Evolutionary conservation across 2,888 invertebrate species (phyloP), one percentile per base, ranked within the genome.

Genomic region (Odontomyia ornata): DNA sequence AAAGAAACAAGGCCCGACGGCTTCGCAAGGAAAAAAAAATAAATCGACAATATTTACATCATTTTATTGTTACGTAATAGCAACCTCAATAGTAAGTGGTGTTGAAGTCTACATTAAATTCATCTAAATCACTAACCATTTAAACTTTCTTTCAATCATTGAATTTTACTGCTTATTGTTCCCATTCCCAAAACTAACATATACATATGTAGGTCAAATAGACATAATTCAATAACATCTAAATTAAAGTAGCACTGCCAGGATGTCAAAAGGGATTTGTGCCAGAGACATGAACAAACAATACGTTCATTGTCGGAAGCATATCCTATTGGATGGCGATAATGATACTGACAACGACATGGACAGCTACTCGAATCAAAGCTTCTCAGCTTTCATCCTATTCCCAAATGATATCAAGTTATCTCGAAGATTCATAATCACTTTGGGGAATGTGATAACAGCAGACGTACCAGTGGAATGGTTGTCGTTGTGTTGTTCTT

Each of bases 391-490:
- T 60, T 60, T 60, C 43, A 43, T 65, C 62, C 43, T 46, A 47
- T 69, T 69, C 69, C 69, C 69, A 7, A 69, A 69, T 46, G 69
- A 25, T 23, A 69, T 69, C 46, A 69, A 69, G 69, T 47, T 69
- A 69, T 69, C 30, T 47, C 30, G 46, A 43, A 30, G 25, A 69
- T 18, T 69, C 69, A 69, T 69, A 69, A 69, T 69, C 69, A 47
- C 69, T 23, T 69, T 47, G 27, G 46, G 69, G 47, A 18, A 46
- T 69, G 47, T 47, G 30, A 69, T 69, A 69, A 47, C 69, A 46
- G 23, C 30, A 46, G 25, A 47, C 65, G 36, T n/a, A n/a, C n/a
- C n/a, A n/a, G n/a, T 15, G 30, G 65, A n/a, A 43, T 36, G 65
- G 30, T 65, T 36, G 36, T 36, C 25, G 47, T 47, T 25, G 47